phyloP scores from a whole-genome alignment of 2,888 invertebrate genomes.

The Cacoxenus indagator region DNA sequence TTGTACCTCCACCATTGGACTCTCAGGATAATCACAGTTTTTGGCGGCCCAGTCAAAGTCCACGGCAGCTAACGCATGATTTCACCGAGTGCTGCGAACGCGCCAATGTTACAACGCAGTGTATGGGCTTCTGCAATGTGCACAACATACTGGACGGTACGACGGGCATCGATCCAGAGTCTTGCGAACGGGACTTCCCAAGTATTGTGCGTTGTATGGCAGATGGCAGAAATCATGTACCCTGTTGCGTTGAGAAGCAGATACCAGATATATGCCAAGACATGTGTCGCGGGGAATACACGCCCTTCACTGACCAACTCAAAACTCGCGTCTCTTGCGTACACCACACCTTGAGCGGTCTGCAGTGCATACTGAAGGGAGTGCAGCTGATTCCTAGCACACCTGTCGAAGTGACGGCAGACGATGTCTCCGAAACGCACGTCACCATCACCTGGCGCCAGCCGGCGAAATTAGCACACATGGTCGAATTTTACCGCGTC shows the following conservation, averaged over 20 bases:
- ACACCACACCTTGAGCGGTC: slow-evolving; percentile 83
- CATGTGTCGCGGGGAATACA: slow-evolving; percentile 87
- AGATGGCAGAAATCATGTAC: slow-evolving; percentile 87
- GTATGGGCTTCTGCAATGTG: slow-evolving; percentile 86
- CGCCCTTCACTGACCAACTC: slow-evolving; percentile 85
- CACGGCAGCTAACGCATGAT: slow-evolving; percentile 76
- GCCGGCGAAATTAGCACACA: slow-evolving; percentile 77
- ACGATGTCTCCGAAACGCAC: slow-evolving; percentile 80
- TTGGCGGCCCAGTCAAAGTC: slow-evolving; percentile 56
- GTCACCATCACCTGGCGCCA: slow-evolving; percentile 80
- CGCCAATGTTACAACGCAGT: slow-evolving; percentile 79
- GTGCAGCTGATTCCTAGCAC: slow-evolving; percentile 79
- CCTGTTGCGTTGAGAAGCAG: slow-evolving; percentile 84
- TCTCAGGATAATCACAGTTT: slow-evolving; percentile 64
- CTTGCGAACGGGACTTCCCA: slow-evolving; percentile 85
- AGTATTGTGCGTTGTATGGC: slow-evolving; percentile 84
- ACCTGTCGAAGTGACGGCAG: slow-evolving; percentile 80
- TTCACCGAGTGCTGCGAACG: slow-evolving; percentile 84
- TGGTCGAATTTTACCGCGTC: slow-evolving; percentile 78
- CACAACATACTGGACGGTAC: slow-evolving; percentile 82
- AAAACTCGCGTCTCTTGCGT: slow-evolving; percentile 89
- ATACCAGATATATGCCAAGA: slow-evolving; percentile 89
- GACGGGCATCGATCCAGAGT: slow-evolving; percentile 84
- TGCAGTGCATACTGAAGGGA: slow-evolving; percentile 87
- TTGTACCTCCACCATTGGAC: slow-evolving; percentile 62